A percentile compares a stretch with the other conserved stretches of the same genome.
These are phyloP conservation scores for Parasteatoda tepidariorum DNA, from an alignment of 1,140 invertebrate species.

Conservation along the genomic window DNA sequence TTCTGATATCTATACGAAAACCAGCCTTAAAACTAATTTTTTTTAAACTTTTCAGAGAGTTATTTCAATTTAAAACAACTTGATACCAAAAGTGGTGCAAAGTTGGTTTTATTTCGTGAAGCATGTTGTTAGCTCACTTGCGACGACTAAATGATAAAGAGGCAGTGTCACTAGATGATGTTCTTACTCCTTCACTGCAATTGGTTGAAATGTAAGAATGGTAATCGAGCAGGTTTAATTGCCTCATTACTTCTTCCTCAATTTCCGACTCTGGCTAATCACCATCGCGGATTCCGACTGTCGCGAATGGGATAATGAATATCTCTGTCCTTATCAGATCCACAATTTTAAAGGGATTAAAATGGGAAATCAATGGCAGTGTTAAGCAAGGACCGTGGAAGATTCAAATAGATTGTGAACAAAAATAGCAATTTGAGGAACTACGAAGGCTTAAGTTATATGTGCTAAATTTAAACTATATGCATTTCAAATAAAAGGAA, in stretches of 20 bases:
- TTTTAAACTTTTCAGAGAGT: too few species aligned
- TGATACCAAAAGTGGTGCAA: too few species aligned
- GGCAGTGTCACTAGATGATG: background rate
- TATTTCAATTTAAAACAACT: too few species aligned
- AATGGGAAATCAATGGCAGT: constrained; percentile 20
- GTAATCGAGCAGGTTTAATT: constrained; percentile 35
- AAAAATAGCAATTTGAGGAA: too few species aligned
- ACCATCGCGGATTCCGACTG: constrained; percentile 15
- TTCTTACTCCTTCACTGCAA: background rate
- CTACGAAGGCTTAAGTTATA: too few species aligned
- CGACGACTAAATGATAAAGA: too few species aligned
- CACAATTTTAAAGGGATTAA: constrained; percentile 30
- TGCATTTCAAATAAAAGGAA: too few species aligned
- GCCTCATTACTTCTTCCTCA: constrained; percentile 32
- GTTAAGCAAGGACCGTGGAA: background rate
- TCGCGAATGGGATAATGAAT: constrained; percentile 4
- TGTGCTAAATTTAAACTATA: too few species aligned
- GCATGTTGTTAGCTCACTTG: too few species aligned
- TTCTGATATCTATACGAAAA: too few species aligned
- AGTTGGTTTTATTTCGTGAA: too few species aligned
- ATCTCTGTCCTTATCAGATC: background rate
- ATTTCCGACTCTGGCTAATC: constrained; percentile 32
- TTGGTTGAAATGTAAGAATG: constrained; percentile 16
- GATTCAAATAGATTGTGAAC: background rate
- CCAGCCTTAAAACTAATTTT: too few species aligned